Conservation (phyloP, 2,888 invertebrate species). For the Anorthoa munda region DNA sequence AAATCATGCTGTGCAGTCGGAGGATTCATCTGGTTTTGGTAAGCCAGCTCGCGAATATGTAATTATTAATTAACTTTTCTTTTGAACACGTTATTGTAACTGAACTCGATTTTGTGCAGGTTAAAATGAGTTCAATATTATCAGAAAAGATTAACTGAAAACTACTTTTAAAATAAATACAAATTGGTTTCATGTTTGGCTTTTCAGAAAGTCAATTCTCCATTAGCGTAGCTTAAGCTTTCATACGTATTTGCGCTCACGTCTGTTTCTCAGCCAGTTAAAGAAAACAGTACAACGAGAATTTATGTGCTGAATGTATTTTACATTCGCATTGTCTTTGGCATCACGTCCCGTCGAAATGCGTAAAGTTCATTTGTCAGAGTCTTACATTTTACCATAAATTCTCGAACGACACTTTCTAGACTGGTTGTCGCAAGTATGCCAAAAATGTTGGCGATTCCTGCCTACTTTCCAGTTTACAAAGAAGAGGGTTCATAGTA, state of each 20-base stretch:
- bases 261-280: slow-evolving; percentile 67
- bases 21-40: too few relatives aligned
- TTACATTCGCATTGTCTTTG: slow-evolving; percentile 81
- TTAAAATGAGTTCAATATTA: not conserved
- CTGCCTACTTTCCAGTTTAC: slow-evolving; percentile 66
- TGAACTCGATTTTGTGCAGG: not conserved
- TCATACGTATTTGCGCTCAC: slow-evolving; percentile 19
- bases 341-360: slow-evolving; percentile 79
- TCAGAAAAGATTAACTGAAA: not conserved
- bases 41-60: too few relatives aligned
- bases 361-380: slow-evolving; percentile 86
- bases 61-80: too few relatives aligned
- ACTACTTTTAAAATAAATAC: not conserved
- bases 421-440: slow-evolving; percentile 72
- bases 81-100: not conserved
- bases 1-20: too few relatives aligned
- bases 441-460: slow-evolving; percentile 69
- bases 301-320: slow-evolving; percentile 78
- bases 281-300: slow-evolving; percentile 74
- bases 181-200: slow-evolving; percentile 3
- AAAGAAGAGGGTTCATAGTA: slow-evolving; percentile 66
- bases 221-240: slow-evolving; percentile 15
- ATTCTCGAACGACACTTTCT: slow-evolving; percentile 76
- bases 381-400: slow-evolving; percentile 78
- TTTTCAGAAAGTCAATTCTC: slow-evolving; percentile 21